Base-by-base conservation (phyloP, 2,888 invertebrate species). In the Andrena marginata region DNA sequence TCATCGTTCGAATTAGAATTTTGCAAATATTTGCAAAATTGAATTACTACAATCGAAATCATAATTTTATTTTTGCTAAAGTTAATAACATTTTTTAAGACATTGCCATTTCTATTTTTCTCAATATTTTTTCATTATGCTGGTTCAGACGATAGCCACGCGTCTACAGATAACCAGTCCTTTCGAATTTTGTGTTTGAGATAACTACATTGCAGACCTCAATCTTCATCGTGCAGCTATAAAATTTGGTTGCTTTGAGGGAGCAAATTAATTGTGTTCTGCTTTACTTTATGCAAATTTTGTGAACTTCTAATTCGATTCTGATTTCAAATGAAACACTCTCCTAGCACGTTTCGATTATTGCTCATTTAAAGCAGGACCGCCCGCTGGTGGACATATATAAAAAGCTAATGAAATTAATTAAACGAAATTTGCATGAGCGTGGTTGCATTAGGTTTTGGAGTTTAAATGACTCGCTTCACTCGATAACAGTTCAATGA, bases 271-370 rank as follows among this genome's bases (percentile, higher is more conserved):
- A 56, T 56, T 56, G 56, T 26, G 4, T 56, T 13, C 56, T 23
- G 56, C 23, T 8, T 56, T 23, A 26, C 3, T 56, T 56, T 56
- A 26, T 26, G 56, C 56, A 26, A 59, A 71, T 71, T 60, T 49
- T 23, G 31, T 70, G 29, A 3, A 2, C 56, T 49, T 13, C 29
- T 60, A 13, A 7, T 60, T 42, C 4, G 16, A 69, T 48, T 33
- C 31, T n/a, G 62, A 42, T 51, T 83, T 62, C 23, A 60, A 69
- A 35, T 33, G n/a, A 8, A 26, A 72, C 33, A 67, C 65, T 67
- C 56, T 42, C 62, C 26, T 71, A 51, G 51, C 54, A 23, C 31
- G 26, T 2, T 26, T 60, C 59, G 29, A 68, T 60, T 49, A 26
- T 4, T 33, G 23, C 67, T 26, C 48, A 60, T 49, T 71, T 23